Evolutionary conservation across 2,113 vertebrate species (phyloP), one percentile per base, ranked within the genome.

Genomic region (Pandion haliaetus): DNA sequence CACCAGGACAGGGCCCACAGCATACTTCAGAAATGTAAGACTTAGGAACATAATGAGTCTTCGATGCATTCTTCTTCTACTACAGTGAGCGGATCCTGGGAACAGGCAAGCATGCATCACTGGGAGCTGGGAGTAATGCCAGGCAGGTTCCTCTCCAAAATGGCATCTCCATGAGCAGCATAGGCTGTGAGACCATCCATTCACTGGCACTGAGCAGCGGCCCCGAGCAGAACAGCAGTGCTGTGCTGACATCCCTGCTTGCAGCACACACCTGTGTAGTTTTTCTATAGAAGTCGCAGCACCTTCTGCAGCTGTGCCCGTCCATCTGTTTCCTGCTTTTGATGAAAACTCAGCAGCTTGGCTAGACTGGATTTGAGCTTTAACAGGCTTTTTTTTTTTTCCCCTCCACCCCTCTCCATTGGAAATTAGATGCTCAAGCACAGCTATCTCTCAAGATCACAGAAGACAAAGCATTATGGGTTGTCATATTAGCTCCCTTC

Each of bases 281-380:
- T 92, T 58, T 81, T 78, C 77, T 82, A 95, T 20, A 76, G 82
- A 88, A 74, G 26, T 5, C 11, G 3, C 81, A 82, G 83, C 70
- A 89, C 80, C 83, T 96, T 54, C 74, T 77, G 71, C 94, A 91
- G 84, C 89, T 91, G 77, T 69, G 81, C 77, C 74, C 4, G 0
- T 80, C 93, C 86, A 92, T 85, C 89, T 86, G 83, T 82, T 94
- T 95, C 94, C 96, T 94, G 95, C 86, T 83, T 90, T 79, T 82
- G 54, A 85, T 72, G 78, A 72, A 91, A 91, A 87, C 70, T 65
- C 81, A 47, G 91, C 91, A 89, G 77, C 81, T 76, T 92, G 78
- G 59, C 25, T 29, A 74, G 66, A 61, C 45, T 90, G 42, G 36
- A 86, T 81, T 57, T 73, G 49, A 92, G 76, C 79, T 38, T 76